These are phyloP conservation scores for Prinia subflava DNA, from an alignment of 2,113 vertebrate genomes.

Conservation along the genomic window DNA sequence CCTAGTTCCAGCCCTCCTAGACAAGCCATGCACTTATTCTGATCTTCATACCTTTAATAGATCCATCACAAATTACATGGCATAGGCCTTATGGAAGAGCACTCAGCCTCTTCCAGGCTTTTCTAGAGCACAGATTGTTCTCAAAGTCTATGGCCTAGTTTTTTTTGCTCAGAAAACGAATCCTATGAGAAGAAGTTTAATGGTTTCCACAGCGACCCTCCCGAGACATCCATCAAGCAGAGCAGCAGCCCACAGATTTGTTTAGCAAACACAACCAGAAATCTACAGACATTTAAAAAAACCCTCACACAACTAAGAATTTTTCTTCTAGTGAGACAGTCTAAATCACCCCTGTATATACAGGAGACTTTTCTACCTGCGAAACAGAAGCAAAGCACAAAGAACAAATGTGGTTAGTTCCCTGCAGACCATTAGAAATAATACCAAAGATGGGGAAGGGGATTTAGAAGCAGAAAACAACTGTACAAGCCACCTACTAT, in stretches of 20 bases:
- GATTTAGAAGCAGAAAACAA: not conserved
- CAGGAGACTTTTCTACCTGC: not conserved
- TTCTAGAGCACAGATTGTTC: conserved; percentile 26
- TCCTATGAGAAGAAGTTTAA: conserved; percentile 45
- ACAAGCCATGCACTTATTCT: not conserved
- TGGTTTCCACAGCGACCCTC: conserved; percentile 68
- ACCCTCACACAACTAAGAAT: not conserved
- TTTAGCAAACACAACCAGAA: conserved; percentile 29
- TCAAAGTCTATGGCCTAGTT: conserved; percentile 67
- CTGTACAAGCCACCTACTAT: not conserved
- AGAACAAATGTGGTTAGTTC: not conserved
- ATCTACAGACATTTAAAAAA: not conserved
- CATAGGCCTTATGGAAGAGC: conserved; percentile 4
- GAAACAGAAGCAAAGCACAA: not conserved
- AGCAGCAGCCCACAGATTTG: conserved; percentile 12
- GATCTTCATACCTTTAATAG: not conserved
- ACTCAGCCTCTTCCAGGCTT: not conserved
- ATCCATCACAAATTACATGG: not conserved
- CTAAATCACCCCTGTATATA: not conserved
- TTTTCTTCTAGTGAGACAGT: not conserved
- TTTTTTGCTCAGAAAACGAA: conserved; percentile 42
- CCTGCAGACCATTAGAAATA: not conserved
- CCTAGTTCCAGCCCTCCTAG: not conserved
- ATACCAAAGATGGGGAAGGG: not conserved
- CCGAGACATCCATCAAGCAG: conserved; percentile 27